Percentiles rank a stretch among this genome's conserved stretches.
phyloP scores from a whole-genome alignment of 1,140 invertebrate species.

The Neelides sp. region DNA sequence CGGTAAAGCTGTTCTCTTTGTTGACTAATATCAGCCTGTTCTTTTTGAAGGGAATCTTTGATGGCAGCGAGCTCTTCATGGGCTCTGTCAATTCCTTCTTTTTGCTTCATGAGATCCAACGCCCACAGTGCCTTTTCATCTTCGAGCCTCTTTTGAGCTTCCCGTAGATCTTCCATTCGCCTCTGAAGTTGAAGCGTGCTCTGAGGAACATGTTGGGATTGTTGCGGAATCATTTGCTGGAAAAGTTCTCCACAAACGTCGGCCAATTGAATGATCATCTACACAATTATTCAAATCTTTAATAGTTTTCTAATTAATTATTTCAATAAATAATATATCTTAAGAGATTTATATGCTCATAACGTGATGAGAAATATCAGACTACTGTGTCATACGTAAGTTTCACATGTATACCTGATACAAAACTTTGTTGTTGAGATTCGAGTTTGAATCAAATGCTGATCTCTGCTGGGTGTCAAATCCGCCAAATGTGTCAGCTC shows the following conservation, averaged over 20 bases:
- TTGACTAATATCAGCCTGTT: slow-evolving; percentile 68
- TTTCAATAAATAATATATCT: background rate
- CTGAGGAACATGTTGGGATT: slow-evolving; percentile 19
- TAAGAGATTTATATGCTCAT: background rate
- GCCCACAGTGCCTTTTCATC: slow-evolving; percentile 28
- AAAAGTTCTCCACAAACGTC: slow-evolving; percentile 31
- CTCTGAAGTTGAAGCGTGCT: slow-evolving; percentile 23
- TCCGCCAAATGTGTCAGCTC: slow-evolving; percentile 88
- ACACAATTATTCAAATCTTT: background rate
- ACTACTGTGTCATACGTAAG: too few species aligned
- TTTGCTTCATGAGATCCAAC: slow-evolving; percentile 17
- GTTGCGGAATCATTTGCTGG: slow-evolving; percentile 27
- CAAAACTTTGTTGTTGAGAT: slow-evolving; percentile 14
- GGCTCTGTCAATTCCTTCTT: slow-evolving; percentile 20
- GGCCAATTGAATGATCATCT: slow-evolving; percentile 27
- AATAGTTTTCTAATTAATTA: background rate
- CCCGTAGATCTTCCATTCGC: slow-evolving; percentile 28
- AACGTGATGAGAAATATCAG: background rate
- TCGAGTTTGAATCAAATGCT: slow-evolving; percentile 6
- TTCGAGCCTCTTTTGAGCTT: slow-evolving; percentile 26
- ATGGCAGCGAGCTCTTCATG: slow-evolving; percentile 12
- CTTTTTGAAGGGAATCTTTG: slow-evolving; percentile 32
- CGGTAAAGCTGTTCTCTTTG: slow-evolving; percentile 75
- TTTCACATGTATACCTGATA: slow-evolving; percentile 8
- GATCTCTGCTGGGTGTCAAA: slow-evolving; percentile 51